phyloP scores from a whole-genome alignment of 2,888 invertebrate species.

The Drosophila nr. perissopoda region DNA sequence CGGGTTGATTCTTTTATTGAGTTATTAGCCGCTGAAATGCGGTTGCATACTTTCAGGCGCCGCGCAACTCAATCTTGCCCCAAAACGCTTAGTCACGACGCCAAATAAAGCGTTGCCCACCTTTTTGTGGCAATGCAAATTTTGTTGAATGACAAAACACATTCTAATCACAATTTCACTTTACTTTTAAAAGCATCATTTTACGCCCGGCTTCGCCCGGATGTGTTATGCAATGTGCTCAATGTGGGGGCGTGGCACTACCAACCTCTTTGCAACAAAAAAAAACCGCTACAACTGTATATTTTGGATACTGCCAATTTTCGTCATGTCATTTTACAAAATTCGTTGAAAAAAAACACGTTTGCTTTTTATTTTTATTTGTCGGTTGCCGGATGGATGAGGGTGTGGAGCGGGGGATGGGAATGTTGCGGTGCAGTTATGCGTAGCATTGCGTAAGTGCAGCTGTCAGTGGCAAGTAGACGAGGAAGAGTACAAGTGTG shows the following conservation, averaged over 20 bases:
- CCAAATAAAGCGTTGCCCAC: slow-evolving; percentile 56
- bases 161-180: slow-evolving; percentile 47
- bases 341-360: slow-evolving; percentile 46
- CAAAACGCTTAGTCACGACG: slow-evolving; percentile 59
- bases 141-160: slow-evolving; percentile 57
- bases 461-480: slow-evolving; percentile 59
- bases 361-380: slow-evolving; percentile 31
- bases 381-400: not conserved
- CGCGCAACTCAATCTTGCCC: slow-evolving; percentile 51
- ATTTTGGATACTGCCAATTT: slow-evolving; percentile 33
- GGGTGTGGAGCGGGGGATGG: not conserved
- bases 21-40: slow-evolving; percentile 62
- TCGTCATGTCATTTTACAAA: slow-evolving; percentile 57
- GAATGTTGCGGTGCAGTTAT: slow-evolving; percentile 53
- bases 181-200: slow-evolving; percentile 75
- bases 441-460: slow-evolving; percentile 78
- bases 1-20: slow-evolving; percentile 56
- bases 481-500: not conserved
- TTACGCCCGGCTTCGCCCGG: slow-evolving; percentile 70
- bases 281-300: not conserved
- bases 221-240: slow-evolving; percentile 18
- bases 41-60: slow-evolving; percentile 46
- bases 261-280: slow-evolving; percentile 10
- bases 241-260: not conserved
- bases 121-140: slow-evolving; percentile 48